Conservation (phyloP, 2,113 vertebrate species). For the Callocephalon fimbriatum region DNA sequence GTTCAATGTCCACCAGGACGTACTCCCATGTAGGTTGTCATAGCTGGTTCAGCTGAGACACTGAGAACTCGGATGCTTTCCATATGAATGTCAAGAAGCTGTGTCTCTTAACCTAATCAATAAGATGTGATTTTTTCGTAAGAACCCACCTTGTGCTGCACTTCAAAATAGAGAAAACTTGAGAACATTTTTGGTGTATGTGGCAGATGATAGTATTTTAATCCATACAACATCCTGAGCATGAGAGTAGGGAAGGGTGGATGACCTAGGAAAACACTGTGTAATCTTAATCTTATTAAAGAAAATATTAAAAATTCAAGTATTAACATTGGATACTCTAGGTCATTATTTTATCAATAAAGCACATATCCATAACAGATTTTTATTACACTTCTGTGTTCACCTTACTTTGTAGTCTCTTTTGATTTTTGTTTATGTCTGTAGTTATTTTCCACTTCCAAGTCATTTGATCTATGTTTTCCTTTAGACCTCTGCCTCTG, state of each 20-base stretch:
- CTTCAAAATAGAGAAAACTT: neutral
- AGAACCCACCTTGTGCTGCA: neutral
- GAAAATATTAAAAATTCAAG: neutral
- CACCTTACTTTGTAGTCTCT: constrained; percentile 1
- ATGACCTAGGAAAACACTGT: neutral
- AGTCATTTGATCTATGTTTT: constrained; percentile 44
- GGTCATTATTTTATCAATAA: constrained; percentile 5
- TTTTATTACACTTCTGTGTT: neutral
- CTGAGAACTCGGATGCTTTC: neutral
- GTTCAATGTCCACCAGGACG: neutral
- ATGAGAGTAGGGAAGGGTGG: neutral
- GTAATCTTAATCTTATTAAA: neutral
- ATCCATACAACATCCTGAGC: neutral
- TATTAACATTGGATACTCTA: neutral
- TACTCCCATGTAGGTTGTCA: rapidly evolving
- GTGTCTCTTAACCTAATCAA: neutral
- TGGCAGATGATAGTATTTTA: neutral
- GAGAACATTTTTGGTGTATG: neutral
- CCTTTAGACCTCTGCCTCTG: constrained; percentile 14
- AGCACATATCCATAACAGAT: neutral
- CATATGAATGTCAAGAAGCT: neutral
- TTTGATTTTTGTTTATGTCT: constrained; percentile 32
- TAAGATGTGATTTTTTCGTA: neutral
- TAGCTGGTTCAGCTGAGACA: neutral
- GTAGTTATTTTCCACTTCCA: constrained; percentile 42